A percentile compares a stretch with the other conserved stretches of the same genome.
These are phyloP conservation scores for Spatula versicolor DNA, from an alignment of 2,797 vertebrate species.

Conservation along the genomic window DNA sequence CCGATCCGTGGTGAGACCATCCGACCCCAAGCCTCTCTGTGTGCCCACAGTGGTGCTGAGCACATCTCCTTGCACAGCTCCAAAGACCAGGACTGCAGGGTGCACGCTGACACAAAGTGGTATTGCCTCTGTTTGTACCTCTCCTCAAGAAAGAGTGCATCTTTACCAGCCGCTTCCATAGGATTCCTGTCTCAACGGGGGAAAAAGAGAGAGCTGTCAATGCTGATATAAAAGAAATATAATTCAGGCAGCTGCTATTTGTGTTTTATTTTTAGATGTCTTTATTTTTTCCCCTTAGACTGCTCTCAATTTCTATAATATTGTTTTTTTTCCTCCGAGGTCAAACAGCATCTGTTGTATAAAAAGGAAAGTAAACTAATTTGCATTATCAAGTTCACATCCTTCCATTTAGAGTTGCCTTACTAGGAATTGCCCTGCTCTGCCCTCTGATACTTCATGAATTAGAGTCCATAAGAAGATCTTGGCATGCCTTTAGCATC, in stretches of 20 bases:
- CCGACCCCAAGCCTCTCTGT: background rate
- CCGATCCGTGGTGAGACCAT: accelerated
- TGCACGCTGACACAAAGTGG: background rate
- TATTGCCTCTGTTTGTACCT: background rate
- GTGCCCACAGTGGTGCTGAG: accelerated
- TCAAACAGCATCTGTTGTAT: constrained; percentile 75
- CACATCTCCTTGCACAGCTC: background rate
- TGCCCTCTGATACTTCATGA: constrained; percentile 19
- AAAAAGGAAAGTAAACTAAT: constrained; percentile 69
- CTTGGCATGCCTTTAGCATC: constrained; percentile 10
- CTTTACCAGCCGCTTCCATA: constrained; percentile 25
- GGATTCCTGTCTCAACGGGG: constrained; percentile 36
- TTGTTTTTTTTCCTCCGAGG: constrained; percentile 62
- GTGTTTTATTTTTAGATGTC: constrained; percentile 68
- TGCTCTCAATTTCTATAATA: constrained; percentile 70
- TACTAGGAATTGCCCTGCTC: constrained; percentile 9
- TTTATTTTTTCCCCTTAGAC: constrained; percentile 64
- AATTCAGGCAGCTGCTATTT: constrained; percentile 75
- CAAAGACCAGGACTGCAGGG: background rate
- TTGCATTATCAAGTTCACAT: constrained; percentile 64
- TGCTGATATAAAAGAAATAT: constrained; percentile 62
- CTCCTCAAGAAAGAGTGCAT: constrained; percentile 12
- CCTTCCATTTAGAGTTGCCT: constrained; percentile 36
- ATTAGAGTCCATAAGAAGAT: background rate
- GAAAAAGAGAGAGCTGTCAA: constrained; percentile 58